phyloP scores from a whole-genome alignment of 2,888 invertebrate genomes.

The Meiosimyza platycephala region DNA sequence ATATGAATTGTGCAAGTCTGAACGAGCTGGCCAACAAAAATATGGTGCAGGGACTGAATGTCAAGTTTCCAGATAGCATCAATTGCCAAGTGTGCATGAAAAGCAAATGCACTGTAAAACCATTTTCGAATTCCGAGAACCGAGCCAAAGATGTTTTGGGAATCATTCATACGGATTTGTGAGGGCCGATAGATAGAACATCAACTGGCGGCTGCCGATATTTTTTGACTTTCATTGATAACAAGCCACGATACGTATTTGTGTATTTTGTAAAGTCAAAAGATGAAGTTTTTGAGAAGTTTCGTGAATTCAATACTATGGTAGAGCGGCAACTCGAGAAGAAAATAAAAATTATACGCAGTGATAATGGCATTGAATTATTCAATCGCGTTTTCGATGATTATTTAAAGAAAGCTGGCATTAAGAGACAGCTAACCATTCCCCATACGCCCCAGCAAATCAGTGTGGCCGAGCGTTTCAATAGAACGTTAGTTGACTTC shows the following conservation, averaged over 20 bases:
- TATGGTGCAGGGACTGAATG: constrained; percentile 25
- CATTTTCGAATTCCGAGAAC: constrained; percentile 36
- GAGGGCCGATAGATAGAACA: constrained; percentile 37
- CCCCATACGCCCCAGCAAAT: constrained; percentile 41
- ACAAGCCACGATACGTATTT: constrained; percentile 36
- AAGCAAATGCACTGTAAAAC: constrained; percentile 35
- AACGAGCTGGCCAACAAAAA: constrained; percentile 24
- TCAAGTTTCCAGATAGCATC: background rate
- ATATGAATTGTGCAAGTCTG: constrained; percentile 25
- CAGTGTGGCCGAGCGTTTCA: constrained; percentile 44
- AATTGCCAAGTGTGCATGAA: constrained; percentile 32
- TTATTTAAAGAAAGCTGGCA: constrained; percentile 24
- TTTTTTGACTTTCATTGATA: constrained; percentile 43
- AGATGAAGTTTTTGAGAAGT: constrained; percentile 37
- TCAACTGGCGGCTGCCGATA: constrained; percentile 42
- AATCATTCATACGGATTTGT: constrained; percentile 41
- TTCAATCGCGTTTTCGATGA: constrained; percentile 21
- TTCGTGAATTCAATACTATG: constrained; percentile 39
- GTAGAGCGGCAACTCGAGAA: constrained; percentile 37
- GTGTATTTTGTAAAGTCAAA: constrained; percentile 43
- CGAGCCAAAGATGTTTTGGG: constrained; percentile 33
- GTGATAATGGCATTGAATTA: constrained; percentile 33
- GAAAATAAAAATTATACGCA: constrained; percentile 33
- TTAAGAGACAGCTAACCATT: constrained; percentile 36
- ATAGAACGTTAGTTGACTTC: constrained; percentile 45